Evolutionary conservation across 2,113 vertebrate genomes (phyloP), one percentile per base, ranked within the genome.

Genomic region (Dunckerocampus dactyliophorus): DNA sequence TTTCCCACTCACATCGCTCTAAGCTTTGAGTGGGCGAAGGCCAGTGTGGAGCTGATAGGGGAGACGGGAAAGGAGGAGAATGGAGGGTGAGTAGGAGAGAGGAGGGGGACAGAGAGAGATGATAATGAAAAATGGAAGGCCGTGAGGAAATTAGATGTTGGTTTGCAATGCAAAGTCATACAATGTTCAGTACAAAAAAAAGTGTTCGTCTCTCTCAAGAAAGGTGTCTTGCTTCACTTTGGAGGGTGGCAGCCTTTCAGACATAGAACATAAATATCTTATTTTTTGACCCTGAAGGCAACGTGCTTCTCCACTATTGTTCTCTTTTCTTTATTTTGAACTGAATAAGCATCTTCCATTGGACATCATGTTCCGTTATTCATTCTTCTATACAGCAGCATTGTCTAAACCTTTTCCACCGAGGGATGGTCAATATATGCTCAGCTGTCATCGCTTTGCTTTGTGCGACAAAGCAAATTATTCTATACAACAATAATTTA

Each of bases 21-120:
- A 78, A 90, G 85, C 83, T 88, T 79, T 82, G 88, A 89, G 89
- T 91, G 88, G 89, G 88, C 76, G 86, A 86, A 87, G 87, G 88
- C 88, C 87, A 88, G 83, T 81, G 85, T 80, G 80, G 82, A 86
- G 76, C 86, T 85, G 85, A 85, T 86, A 85, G 87, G 74, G 80
- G 77, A 87, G 84, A 85, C 82, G 59, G 82, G 19, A 80, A 70
- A 74, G 83, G 77, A 80, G 67, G 82, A 80, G 80, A 83, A 14
- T 84, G 85, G 83, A 78, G 81, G 76, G 72, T 71, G 81, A 85
- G 79, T 64, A 76, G 84, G 77, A 80, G 81, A 82, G 84, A 82
- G 81, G 13, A 43, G 72, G 72, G 81, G 28, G 81, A 83, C 79
- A 77, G 77, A 78, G 83, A 76, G 65, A 76, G 86, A 83, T 65